These are phyloP conservation scores for Mesoligia furuncula DNA, from an alignment of 2,888 invertebrate genomes.

Conservation along the genomic window DNA sequence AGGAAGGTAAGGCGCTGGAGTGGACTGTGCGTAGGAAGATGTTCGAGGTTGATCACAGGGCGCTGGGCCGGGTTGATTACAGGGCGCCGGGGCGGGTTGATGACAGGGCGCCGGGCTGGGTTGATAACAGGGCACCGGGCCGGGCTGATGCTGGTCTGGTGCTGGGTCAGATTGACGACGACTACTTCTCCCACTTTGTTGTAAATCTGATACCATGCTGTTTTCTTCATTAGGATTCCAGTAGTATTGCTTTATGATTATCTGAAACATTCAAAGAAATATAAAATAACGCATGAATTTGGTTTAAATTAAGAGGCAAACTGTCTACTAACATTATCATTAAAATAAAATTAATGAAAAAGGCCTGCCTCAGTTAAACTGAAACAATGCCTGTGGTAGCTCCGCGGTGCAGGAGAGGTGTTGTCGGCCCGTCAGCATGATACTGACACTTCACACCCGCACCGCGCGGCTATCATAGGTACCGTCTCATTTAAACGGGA, in stretches of 20 bases:
- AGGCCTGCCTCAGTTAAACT: neutral
- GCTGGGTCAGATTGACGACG: neutral
- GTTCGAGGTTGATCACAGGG: conserved; percentile 8
- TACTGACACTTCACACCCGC: neutral
- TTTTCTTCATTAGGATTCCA: conserved; percentile 69
- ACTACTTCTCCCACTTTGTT: neutral
- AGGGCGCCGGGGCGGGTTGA: neutral
- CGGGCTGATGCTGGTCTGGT: conserved; percentile 2
- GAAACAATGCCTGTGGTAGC: neutral
- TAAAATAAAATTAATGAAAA: neutral
- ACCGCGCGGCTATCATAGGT: neutral
- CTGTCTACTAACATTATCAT: neutral
- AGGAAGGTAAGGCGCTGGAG: conserved; percentile 5
- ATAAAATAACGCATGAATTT: neutral
- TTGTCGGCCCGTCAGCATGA: neutral
- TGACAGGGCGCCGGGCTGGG: neutral
- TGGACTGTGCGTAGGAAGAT: neutral
- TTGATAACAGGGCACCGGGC: neutral
- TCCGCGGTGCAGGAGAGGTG: neutral
- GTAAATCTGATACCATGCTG: neutral
- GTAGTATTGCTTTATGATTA: conserved; percentile 74
- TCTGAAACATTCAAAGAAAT: conserved; percentile 62
- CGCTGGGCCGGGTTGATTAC: neutral
- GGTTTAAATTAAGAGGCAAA: neutral
- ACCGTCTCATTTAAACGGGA: neutral